Evolutionary conservation across 2,888 invertebrate genomes (phyloP), one percentile per base, ranked within the genome.

Genomic region (Agrochola litura): DNA sequence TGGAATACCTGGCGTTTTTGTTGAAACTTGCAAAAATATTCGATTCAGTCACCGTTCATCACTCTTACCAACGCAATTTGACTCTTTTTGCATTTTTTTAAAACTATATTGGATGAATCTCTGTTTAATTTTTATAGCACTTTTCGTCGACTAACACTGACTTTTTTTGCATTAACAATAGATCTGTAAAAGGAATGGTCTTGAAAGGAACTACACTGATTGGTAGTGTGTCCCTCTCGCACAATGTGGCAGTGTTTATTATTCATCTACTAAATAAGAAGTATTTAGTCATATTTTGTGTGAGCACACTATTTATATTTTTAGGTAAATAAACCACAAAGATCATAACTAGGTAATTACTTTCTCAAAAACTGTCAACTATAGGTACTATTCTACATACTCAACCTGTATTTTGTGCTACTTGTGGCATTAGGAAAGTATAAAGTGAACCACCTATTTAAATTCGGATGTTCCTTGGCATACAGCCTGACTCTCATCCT

Each of bases 1-100:
- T 43, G 58, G n/a, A 60, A 79, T 52, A 60, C 22, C 30, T 69
- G 41, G 22, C n/a, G 19, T n/a, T 78, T 66, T 60, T 43, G 19
- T 60, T 60, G n/a, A 30, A 52, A 70, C 16, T 69, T 37, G 22
- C 30, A 2, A n/a, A 79, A 61, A 70, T 61, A 71, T 54, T 61
- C 14, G 22, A 37, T 61, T 70, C 19, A 69, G n/a, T 77, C 41
- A n/a, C n/a, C n/a, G 9, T 49, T 58, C 67, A 41, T 54, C 68
- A 60, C 30, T 58, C 4, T 43, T 58, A 12, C 22, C 46, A 41
- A 58, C 3, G 1, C 37, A 8, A 52, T 79, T 14, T 43, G 58
- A 52, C 1, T 12, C 30, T 52, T 30, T 25, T 68, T 10, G n/a
- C 37, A 19, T 43, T 56, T 41, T 65, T 9, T 65, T 14, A 1